Base-by-base conservation (phyloP, 2,888 invertebrate species). In the Celastrina argiolus region DNA sequence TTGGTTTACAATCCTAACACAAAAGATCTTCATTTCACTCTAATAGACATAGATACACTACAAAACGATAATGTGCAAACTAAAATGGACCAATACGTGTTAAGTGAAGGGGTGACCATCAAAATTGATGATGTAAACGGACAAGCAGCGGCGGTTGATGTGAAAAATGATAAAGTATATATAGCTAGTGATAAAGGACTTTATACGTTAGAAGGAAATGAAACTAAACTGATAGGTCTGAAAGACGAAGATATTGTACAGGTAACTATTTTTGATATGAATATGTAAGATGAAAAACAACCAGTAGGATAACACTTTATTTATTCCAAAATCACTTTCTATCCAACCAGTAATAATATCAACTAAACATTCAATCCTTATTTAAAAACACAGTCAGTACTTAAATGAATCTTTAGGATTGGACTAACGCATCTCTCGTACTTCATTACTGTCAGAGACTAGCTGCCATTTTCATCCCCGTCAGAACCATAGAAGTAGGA, bases 171-270 rank as follows among this genome's bases (percentile, higher is more conserved):
- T 18, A 86, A 74, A 76, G 83, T 88, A 0, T 90, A 87, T 64
- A 81, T 91, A 66, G 90, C 86, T 1, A 84, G 79, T 67, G 89
- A 89, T 22, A 79, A 81, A 64, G 91, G 91, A 1, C 73, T 91
- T 0, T 78, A 80, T 69, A 71, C 81, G 12, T 69, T 90, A 16
- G 87, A 90, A 59, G 75, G 75, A 45, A 61, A 61, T 80, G 83
- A 1, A 74, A 85, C 58, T 78, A 81, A 75, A 83, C 86, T 1
- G 80, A 78, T 41, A 84, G 83, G 39, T 10, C 85, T 88, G 1
- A 85, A 86, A 78, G 85, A 87, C 45, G 85, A 90, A 75, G 90
- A 91, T 61, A 85, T 91, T 34, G 88, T 90, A 0, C 88, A 89
- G 61, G 61, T 61, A 22, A 36, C 18, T 34, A 59, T 31, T 3